Percentiles rank a stretch among this genome's conserved stretches.
Conservation (phyloP, 2,888 invertebrate species). For the Punctoribates punctum region DNA sequence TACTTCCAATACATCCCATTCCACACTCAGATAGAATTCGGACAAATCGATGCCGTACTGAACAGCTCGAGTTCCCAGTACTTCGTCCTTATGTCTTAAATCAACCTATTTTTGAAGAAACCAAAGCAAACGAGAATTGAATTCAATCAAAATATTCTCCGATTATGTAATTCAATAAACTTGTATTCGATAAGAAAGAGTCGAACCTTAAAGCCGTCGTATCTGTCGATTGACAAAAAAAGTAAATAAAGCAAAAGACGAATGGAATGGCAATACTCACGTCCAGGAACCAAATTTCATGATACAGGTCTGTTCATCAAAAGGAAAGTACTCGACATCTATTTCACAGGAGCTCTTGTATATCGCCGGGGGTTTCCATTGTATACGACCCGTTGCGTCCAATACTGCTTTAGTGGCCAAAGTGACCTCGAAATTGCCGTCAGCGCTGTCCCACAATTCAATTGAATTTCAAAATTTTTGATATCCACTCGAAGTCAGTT, state of each 20-base stretch:
- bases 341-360: constrained; percentile 86
- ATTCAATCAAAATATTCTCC: too few species aligned
- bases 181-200: too few species aligned
- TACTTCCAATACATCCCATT: constrained; percentile 58
- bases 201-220: constrained; percentile 85
- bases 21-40: constrained; percentile 58
- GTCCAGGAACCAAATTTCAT: constrained; percentile 95
- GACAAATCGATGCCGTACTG: constrained; percentile 58
- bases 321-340: constrained; percentile 79
- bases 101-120: constrained; percentile 61
- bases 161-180: background rate
- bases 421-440: constrained; percentile 85
- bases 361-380: constrained; percentile 77
- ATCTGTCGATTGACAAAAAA: constrained; percentile 52
- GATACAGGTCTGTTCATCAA: constrained; percentile 85
- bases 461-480: too few species aligned
- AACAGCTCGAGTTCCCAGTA: too few species aligned
- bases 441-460: too few species aligned
- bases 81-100: too few species aligned
- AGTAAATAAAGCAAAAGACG: background rate
- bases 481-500: too few species aligned
- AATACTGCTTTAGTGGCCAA: constrained; percentile 84
- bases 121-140: too few species aligned
- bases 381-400: too few species aligned
- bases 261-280: background rate